These are phyloP conservation scores for Andinoacara biseriatus DNA, from an alignment of 2,113 vertebrate genomes.

Conservation along the genomic window DNA sequence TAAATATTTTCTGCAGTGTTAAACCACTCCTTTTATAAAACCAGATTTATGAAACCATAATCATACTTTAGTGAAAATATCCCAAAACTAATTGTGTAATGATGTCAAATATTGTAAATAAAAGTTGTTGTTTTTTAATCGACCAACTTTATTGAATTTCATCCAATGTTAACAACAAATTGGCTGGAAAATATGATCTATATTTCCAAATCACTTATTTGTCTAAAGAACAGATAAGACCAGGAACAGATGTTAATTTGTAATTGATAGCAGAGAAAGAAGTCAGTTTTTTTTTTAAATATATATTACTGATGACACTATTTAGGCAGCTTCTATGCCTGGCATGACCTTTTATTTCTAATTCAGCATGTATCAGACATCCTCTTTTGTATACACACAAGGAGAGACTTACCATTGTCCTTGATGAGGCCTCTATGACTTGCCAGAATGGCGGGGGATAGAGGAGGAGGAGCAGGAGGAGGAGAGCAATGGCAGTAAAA, in stretches of 20 bases:
- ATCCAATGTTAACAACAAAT: not conserved
- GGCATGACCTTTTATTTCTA: not conserved
- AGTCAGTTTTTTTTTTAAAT: not conserved
- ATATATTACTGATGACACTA: not conserved
- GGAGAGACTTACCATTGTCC: conserved; percentile 24
- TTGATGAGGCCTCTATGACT: conserved; percentile 45
- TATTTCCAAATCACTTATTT: not conserved
- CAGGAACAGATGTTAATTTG: not conserved
- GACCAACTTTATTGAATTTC: not conserved
- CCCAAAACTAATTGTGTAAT: not conserved
- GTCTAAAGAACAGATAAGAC: not conserved
- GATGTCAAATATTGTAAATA: not conserved
- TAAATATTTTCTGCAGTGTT: not conserved
- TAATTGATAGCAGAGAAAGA: not conserved
- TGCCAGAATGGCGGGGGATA: conserved; percentile 27
- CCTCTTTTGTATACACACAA: not conserved
- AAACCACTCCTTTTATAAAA: too few relatives aligned
- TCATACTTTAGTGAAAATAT: not conserved
- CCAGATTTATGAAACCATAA: too few relatives aligned
- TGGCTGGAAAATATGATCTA: not conserved
- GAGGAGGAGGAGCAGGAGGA: conserved; percentile 29
- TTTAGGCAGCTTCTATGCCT: not conserved
- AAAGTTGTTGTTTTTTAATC: not conserved
- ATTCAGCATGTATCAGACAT: not conserved
- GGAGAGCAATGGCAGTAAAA: conserved; percentile 57